phyloP scores from a whole-genome alignment of 2,888 invertebrate species.

The Dynastes maya region DNA sequence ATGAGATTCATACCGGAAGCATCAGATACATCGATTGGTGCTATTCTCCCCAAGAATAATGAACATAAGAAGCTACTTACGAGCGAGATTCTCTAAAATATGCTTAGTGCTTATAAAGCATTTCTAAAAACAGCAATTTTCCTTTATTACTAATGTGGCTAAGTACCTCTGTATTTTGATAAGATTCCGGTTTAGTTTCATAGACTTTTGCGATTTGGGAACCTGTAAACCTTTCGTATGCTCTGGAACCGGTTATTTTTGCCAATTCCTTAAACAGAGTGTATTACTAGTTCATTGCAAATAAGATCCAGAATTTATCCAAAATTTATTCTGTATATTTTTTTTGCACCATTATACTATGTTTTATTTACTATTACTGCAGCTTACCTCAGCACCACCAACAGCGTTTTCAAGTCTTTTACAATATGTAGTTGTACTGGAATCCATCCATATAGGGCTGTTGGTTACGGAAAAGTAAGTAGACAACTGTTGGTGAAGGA shows the following conservation, averaged over 20 bases:
- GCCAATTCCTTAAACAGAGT: slow-evolving; percentile 77
- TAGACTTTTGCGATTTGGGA: slow-evolving; percentile 93
- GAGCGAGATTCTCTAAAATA: slow-evolving; percentile 86
- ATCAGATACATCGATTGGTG: slow-evolving; percentile 93
- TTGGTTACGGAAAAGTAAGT: slow-evolving; percentile 84
- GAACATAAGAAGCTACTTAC: slow-evolving; percentile 95
- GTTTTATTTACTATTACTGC: neutral
- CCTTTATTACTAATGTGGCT: slow-evolving; percentile 22
- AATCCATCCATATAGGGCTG: slow-evolving; percentile 98
- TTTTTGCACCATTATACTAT: too few relatives aligned
- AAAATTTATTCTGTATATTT: too few relatives aligned
- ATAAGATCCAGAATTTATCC: too few relatives aligned
- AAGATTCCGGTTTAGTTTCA: slow-evolving; percentile 80
- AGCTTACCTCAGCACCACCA: slow-evolving; percentile 77
- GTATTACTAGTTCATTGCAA: too few relatives aligned
- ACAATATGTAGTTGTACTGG: slow-evolving; percentile 85
- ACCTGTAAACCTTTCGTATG: slow-evolving; percentile 94
- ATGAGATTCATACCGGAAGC: slow-evolving; percentile 98
- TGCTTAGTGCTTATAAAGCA: slow-evolving; percentile 26
- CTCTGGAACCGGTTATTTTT: slow-evolving; percentile 87
- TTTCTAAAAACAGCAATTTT: slow-evolving; percentile 20
- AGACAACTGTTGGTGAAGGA: slow-evolving; percentile 87
- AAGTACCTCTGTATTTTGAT: slow-evolving; percentile 81
- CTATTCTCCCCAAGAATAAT: slow-evolving; percentile 88
- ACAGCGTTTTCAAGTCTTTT: slow-evolving; percentile 84